Evolutionary conservation across 2,113 vertebrate species (phyloP), one percentile per base, ranked within the genome.

Genomic region (Gymnogyps californianus): DNA sequence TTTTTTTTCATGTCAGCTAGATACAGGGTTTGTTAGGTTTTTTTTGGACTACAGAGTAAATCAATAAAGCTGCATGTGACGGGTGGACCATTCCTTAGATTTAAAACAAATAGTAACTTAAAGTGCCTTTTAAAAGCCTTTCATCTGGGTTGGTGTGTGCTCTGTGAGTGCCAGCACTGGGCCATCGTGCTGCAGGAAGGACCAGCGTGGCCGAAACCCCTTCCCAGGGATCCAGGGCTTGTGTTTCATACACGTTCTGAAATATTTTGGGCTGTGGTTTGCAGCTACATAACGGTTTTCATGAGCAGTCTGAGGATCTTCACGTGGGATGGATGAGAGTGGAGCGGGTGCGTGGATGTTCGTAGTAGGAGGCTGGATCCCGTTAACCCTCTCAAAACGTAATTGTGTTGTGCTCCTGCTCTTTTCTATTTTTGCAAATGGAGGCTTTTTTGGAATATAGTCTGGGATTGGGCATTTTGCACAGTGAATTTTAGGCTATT

Each of bases 141-240:
- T 74, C 0, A 0, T 11, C 16, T 14, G 52, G 49, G 8, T 7
- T 8, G 13, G 6, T 7, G 64, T 10, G 58, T 18, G 51, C 81
- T 47, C 61, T 0, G 0, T 0, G 1, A 57, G 51, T 38, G 66
- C 40, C 14, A 7, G 51, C 1, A 7, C 52, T 15, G 47, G 38
- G 3, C 52, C 26, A 46, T 77, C 3, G 5, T 18, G 72, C 96
- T 26, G 40, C 10, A 4, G 67, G 20, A 20, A 36, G 47, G 31
- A 4, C n/a, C 49, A 5, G 16, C 2, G 1, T 0, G 7, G 46
- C 57, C 10, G 1, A 31, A 47, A 19, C 11, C 31, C 38, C 11
- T 28, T 5, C 13, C 32, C 57, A 28, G 29, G 21, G 7, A 7
- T 14, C 31, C 8, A 4, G 76, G 47, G 2, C 4, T 71, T 6